Base-by-base conservation (phyloP, 53 echinoderm and acorn worm genomes). In the Crossaster papposus region DNA sequence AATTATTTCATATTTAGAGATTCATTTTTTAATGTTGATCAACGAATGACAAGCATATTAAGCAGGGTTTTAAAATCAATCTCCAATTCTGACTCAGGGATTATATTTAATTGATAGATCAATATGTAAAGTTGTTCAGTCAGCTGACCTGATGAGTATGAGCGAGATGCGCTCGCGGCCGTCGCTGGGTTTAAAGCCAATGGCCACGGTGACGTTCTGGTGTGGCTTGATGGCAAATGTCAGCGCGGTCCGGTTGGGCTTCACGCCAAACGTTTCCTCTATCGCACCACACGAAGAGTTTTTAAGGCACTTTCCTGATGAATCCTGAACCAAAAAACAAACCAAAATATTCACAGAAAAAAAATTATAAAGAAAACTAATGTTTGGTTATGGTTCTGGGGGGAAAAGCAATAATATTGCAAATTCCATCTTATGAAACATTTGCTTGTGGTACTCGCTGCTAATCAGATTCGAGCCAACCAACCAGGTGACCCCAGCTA, bases 111-210 rank as follows among this genome's bases (percentile, higher is more conserved):
- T n/a, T n/a, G n/a, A n/a, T n/a, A n/a, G 7, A 2, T 58, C 7
- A 11, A 68, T 68, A 20, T 68, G 68, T 28, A 68, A 26, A 1
- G 26, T 68, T 68, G 0, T 68, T 68, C 0, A 26, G 70, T 31
- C 7, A 68, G 55, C 85, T 89, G 58, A 97, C 97, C 97, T 93
- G 72, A 98, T 96, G 35, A 96, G 88, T 15, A 98, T 90, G 36
- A 96, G 93, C 36, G 98, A 98, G 65, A 94, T 93, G 78, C 96
- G 91, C 74, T 96, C 96, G n/a, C 93, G 85, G 35, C 94, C 91
- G 91, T 98, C 96, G 14, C 80, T 94, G 65, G 98, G 98, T 81
- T 94, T 93, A 63, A 97, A 98, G 72, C 91, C 96, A 22, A 96
- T 83, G 70, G 92, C 83, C 50, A 98, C 89, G 20, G 98, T 96